A percentile compares a stretch with the other conserved stretches of the same genome.
These are phyloP conservation scores for Macropodus opercularis DNA, from an alignment of 2,797 vertebrate genomes.

Conservation along the genomic window DNA sequence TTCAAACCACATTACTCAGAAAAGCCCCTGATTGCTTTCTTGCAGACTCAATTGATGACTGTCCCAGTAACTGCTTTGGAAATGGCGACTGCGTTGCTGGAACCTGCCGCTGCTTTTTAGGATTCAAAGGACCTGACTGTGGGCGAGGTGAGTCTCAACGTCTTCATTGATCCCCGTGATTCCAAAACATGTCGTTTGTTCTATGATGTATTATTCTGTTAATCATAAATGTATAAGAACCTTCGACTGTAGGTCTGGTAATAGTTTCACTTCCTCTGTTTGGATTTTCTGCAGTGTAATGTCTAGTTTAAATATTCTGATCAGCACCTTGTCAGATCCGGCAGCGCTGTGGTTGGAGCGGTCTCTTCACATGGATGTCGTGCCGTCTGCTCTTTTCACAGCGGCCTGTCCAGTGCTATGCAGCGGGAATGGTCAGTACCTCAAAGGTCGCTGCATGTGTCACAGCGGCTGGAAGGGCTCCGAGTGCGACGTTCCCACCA, in stretches of 20 bases:
- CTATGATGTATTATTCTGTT: conserved; percentile 15
- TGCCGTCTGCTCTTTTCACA: conserved; percentile 74
- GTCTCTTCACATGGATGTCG: conserved; percentile 63
- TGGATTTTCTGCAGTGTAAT: conserved; percentile 6
- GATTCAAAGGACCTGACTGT: conserved; percentile 95
- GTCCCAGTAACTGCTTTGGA: conserved; percentile 97
- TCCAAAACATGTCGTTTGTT: conserved; percentile 27
- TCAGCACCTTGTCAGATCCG: conserved; percentile 37
- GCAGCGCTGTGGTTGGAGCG: conserved; percentile 53
- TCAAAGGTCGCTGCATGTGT: conserved; percentile 97
- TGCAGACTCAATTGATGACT: conserved; percentile 95
- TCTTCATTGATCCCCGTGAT: conserved; percentile 35
- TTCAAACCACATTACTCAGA: conserved; percentile 62
- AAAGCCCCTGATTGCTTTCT: conserved; percentile 63
- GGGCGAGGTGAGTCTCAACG: conserved; percentile 88
- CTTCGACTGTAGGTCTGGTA: conserved; percentile 8
- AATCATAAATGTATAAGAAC: conserved; percentile 15
- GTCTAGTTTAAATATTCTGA: conserved; percentile 30
- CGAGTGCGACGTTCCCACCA: conserved; percentile 95
- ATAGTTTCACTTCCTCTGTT: conserved; percentile 12
- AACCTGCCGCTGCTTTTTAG: conserved; percentile 96
- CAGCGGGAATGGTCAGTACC: conserved; percentile 97
- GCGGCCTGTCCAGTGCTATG: conserved; percentile 97
- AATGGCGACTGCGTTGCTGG: conserved; percentile 96
- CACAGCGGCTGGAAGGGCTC: conserved; percentile 99